Conservation (phyloP, 2,113 vertebrate genomes). For the Narcine bancroftii region DNA sequence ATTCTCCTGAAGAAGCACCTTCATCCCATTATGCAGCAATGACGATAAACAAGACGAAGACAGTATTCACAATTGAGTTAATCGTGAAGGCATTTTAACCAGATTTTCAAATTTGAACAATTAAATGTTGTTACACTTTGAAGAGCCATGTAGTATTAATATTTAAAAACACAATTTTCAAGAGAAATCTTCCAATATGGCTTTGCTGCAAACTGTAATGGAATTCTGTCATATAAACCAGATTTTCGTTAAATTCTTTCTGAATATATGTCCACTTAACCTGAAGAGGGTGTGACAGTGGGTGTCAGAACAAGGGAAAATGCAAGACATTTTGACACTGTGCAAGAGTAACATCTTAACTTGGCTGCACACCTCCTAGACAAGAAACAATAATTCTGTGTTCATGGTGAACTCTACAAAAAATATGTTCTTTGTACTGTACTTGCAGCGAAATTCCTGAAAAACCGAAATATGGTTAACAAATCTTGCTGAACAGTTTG, state of each 20-base stretch:
- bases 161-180: neutral
- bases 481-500: neutral
- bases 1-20: constrained; percentile 70
- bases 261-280: neutral
- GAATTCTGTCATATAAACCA: neutral
- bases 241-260: neutral
- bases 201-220: neutral
- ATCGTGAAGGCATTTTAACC: neutral
- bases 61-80: neutral
- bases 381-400: neutral
- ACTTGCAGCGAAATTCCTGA: too few species aligned
- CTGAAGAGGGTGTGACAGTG: neutral
- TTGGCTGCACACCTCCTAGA: neutral
- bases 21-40: constrained; percentile 47
- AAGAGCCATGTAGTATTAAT: neutral
- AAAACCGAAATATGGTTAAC: too few species aligned
- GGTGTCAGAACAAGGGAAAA: neutral
- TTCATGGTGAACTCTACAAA: neutral
- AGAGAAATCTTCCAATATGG: neutral
- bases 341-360: neutral
- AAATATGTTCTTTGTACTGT: neutral
- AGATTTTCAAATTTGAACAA: neutral
- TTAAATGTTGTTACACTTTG: neutral
- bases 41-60: neutral
- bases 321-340: neutral